phyloP scores from a whole-genome alignment of 2,888 invertebrate species.

The Esperia sulphurella region DNA sequence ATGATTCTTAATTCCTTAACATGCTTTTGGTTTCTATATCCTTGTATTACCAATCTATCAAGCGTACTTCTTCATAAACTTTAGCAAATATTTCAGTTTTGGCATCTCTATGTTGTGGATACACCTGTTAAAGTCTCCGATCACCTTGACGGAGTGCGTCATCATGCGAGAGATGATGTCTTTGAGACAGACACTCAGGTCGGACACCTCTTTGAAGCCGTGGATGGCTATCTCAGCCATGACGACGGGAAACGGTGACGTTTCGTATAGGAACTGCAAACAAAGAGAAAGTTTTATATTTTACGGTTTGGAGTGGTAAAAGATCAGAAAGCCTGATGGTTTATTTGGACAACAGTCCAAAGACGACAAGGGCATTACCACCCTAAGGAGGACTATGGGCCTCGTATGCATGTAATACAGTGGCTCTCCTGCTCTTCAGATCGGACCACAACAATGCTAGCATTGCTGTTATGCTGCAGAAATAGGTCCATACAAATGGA shows the following conservation, averaged over 20 bases:
- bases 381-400: no score
- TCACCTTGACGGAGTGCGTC: conserved; percentile 73
- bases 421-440: no score
- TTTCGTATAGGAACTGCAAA: conserved; percentile 71
- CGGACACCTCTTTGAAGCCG: conserved; percentile 72
- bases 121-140: conserved; percentile 71
- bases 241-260: conserved; percentile 70
- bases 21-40: not conserved
- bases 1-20: no score
- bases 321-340: no score
- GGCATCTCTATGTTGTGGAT: conserved; percentile 76
- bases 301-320: no score
- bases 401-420: no score
- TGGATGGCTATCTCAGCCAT: conserved; percentile 74
- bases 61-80: conserved; percentile 75
- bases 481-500: no score
- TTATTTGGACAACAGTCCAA: no score
- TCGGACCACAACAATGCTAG: no score
- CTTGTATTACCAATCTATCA: conserved; percentile 20
- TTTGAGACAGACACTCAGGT: conserved; percentile 68
- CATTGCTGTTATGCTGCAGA: no score
- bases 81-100: conserved; percentile 66
- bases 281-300: no score
- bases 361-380: no score
- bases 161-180: conserved; percentile 74